A percentile compares a stretch with the other conserved stretches of the same genome.
phyloP scores from a whole-genome alignment of 2,113 vertebrate genomes.

The Chloebia gouldiae region DNA sequence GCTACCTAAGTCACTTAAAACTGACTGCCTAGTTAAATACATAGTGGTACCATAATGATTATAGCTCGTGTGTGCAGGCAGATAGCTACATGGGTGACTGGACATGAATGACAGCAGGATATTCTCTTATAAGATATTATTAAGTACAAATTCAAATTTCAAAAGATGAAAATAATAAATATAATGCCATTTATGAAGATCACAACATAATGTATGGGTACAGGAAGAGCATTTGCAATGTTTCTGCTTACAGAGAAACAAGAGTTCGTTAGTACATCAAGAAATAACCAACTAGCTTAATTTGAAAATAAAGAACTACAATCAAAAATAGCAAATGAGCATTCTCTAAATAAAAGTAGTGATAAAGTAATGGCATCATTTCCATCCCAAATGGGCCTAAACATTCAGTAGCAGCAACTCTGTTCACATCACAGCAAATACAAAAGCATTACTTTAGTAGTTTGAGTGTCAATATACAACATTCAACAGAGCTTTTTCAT shows the following conservation, averaged over 20 bases:
- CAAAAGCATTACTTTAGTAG: neutral
- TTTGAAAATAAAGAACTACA: neutral
- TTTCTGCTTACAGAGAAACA: slow-evolving; percentile 24
- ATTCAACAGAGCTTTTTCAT: slow-evolving; percentile 42
- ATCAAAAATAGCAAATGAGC: neutral
- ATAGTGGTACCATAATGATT: neutral
- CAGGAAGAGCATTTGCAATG: neutral
- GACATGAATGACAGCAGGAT: neutral
- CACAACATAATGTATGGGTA: neutral
- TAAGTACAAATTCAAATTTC: neutral
- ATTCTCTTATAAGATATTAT: neutral
- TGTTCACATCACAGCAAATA: slow-evolving; percentile 43
- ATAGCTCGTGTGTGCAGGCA: neutral
- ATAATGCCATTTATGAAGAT: neutral
- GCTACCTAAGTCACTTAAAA: neutral
- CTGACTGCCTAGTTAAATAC: neutral
- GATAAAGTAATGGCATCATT: neutral
- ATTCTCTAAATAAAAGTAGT: neutral
- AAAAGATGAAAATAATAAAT: slow-evolving; percentile 13
- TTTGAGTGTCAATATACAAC: neutral
- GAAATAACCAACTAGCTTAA: neutral
- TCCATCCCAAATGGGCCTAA: neutral
- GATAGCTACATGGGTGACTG: neutral
- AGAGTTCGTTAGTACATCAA: neutral
- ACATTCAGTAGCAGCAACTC: neutral